Conservation (phyloP, 2,113 vertebrate species). For the Cynopterus brachyotis region DNA sequence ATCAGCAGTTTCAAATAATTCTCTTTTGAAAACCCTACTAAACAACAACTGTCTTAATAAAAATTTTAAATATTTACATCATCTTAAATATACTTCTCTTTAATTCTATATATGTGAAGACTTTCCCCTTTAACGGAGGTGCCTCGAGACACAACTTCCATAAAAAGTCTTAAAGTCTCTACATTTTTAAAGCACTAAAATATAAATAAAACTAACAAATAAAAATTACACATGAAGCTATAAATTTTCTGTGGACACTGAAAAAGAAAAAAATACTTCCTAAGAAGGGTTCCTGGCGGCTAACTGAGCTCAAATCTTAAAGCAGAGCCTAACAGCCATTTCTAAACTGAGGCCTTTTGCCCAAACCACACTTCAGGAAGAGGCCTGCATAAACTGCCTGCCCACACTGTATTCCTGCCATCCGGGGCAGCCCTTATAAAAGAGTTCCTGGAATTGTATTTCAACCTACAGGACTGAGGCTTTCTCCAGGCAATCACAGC, state of each 20-base stretch:
- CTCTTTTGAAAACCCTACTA: not conserved
- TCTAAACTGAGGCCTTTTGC: not conserved
- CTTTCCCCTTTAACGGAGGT: not conserved
- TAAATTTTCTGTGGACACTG: not conserved
- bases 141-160: not conserved
- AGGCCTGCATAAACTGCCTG: not conserved
- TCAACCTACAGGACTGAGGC: not conserved
- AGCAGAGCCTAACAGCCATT: not conserved
- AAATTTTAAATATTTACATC: not conserved
- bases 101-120: not conserved
- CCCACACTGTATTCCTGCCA: not conserved
- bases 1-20: constrained; percentile 2
- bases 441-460: not conserved
- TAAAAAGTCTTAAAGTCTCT: not conserved
- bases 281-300: not conserved
- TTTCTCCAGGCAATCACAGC: accelerated
- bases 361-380: too few relatives aligned
- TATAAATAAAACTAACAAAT: constrained; percentile 36
- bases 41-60: not conserved
- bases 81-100: constrained; percentile 26
- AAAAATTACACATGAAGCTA: not conserved
- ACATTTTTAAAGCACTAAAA: constrained; percentile 44
- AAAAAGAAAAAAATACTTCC: too few relatives aligned
- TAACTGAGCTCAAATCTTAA: not conserved
- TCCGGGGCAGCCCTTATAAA: not conserved